Base-by-base conservation (phyloP, 2,797 vertebrate species). In the Rhinella marina region DNA sequence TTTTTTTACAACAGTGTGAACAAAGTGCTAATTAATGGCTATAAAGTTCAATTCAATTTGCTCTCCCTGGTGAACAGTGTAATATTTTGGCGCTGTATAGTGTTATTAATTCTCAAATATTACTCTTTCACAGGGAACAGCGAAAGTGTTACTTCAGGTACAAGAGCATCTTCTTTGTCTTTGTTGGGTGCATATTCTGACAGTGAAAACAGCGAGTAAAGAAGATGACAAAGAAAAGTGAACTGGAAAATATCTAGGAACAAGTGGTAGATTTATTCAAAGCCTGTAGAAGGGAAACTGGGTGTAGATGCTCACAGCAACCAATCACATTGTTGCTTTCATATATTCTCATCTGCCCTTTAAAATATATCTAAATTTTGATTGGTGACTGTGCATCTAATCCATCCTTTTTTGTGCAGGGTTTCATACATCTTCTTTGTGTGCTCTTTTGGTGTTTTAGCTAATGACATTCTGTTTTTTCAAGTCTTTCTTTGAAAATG, bases 141-240 rank as follows among this genome's bases (percentile, higher is more conserved):
- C 23, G 14, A 17, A 5, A 19, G 12, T 78, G 16, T 17, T 54
- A 62, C 29, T 13, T 50, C 73, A 66, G 9, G 8, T 50, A 11
- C 6, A 0, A n/a, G 83, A n/a, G 0, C 61, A 0, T 96, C 97
- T 2, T 98, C 97, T 6, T 95, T 99, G 66, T 94, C 96, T 91
- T 94, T 98, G 90, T 88, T 99, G 92, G 97, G 96, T 78, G 94
- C 94, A 0, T 99, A 99, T 90, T 94, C 94, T 0, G 98, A 97
- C 95, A 99, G 98, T 0, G 97, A 97, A 81, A 96, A 95, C 91
- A 96, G 96, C 2, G 54, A 91, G 64, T 97, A 94, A 59, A 81
- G 57, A 77, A n/a, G 91, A 68, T 17, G 16, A 56, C 48, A 16
- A 54, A 50, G 25, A 16, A 54, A 32, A 41, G 68, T 62, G 1